Base-by-base conservation (phyloP, 2,888 invertebrate species). In the Miltochrista miniata region DNA sequence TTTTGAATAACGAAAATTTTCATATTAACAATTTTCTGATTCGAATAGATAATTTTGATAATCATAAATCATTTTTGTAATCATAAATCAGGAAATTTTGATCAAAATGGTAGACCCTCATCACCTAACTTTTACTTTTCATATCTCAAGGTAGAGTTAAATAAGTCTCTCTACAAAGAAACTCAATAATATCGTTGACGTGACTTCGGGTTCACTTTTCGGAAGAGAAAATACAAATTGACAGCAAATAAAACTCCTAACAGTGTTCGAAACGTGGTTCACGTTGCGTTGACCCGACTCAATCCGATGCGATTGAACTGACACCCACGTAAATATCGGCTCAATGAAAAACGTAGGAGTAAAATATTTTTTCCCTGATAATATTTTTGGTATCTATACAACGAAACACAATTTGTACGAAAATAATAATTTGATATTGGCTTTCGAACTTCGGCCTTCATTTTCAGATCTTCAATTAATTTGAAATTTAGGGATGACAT, bases 231-330 rank as follows among this genome's bases (percentile, higher is more conserved):
- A 72, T 59, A 62, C 59, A 64, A 68, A 64, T 60, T 76, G 79
- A 76, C 80, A 79, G 79, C 78, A 74, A 83, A 85, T 85, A 83
- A 82, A 84, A 84, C 76, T 81, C 78, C 59, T 77, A 73, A 78
- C 74, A 74, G 74, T 68, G 68, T 69, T 66, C 60, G 60, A 69
- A 74, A 71, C 70, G 63, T 24, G 18, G 69, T 64, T 72, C 69
- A 65, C 70, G 70, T 70, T 72, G 72, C 61, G 70, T 63, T 59
- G 81, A 85, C 82, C 85, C 80, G 71, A 76, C 83, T 85, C 85
- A 83, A 83, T 79, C 73, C 60, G 60, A 61, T 53, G 59, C 68
- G 69, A 72, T 72, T 70, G 60, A 58, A 50, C 73, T 78, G 80
- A 68, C 64, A 60, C 60, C 71, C 73, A 76, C 76, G 61, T 68